These are phyloP conservation scores for Poeciliopsis paucimaculata DNA, from an alignment of 2,797 vertebrate species.

Conservation along the genomic window DNA sequence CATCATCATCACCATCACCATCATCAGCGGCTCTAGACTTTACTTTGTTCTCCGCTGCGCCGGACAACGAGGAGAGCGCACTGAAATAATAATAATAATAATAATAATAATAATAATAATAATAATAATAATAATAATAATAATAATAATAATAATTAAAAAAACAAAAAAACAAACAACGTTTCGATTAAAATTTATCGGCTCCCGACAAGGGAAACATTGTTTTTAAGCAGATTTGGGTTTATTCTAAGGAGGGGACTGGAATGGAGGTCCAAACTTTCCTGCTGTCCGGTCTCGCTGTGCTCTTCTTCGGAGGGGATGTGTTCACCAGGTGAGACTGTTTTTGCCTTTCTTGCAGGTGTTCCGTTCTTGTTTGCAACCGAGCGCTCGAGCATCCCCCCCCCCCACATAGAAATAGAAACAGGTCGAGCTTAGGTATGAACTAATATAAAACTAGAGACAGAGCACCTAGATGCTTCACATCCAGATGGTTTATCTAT, in stretches of 20 bases:
- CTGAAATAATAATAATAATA: constrained; percentile 30
- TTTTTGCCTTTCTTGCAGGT: constrained; percentile 23
- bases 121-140: constrained; percentile 17
- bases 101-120: too few species aligned
- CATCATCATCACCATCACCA: constrained; percentile 22
- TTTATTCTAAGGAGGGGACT: constrained; percentile 19
- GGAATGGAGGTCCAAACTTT: constrained; percentile 86
- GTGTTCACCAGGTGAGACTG: constrained; percentile 88
- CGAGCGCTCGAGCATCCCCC: neutral
- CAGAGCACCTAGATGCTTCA: neutral
- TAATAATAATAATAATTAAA: too few species aligned
- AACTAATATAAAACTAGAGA: neutral
- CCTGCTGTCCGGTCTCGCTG: constrained; percentile 79
- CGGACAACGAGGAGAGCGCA: constrained; percentile 63
- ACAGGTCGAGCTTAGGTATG: constrained; percentile 13
- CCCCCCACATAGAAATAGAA: too few species aligned
- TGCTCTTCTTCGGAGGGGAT: constrained; percentile 82
- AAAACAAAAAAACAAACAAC: neutral
- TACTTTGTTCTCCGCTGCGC: constrained; percentile 61
- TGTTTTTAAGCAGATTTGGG: constrained; percentile 6
- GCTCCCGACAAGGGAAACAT: constrained; percentile 58
- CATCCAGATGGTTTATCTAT: constrained; percentile 11
- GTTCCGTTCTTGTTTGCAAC: neutral
- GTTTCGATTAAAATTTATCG: constrained; percentile 22
- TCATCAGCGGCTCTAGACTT: constrained; percentile 53